These are phyloP conservation scores for Callipepla squamata DNA, from an alignment of 2,113 vertebrate genomes.

Conservation along the genomic window DNA sequence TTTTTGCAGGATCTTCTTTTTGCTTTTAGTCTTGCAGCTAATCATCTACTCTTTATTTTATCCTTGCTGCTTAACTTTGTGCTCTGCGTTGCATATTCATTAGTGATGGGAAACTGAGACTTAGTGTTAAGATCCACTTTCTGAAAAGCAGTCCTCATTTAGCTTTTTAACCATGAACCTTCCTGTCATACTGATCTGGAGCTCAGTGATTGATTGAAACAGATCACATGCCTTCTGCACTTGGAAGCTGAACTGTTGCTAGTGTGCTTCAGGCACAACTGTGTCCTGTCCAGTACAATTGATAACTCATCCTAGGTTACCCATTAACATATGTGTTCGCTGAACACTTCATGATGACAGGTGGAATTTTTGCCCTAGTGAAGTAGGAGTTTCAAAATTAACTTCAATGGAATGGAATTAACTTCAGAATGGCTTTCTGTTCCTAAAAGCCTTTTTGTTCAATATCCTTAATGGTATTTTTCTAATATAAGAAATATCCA, in stretches of 20 bases:
- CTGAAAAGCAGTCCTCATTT: neutral
- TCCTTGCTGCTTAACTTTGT: neutral
- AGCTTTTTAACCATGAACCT: neutral
- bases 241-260: neutral
- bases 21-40: neutral
- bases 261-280: neutral
- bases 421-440: neutral
- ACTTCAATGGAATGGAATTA: neutral
- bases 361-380: neutral
- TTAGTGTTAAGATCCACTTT: neutral
- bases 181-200: neutral
- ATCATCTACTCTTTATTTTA: neutral
- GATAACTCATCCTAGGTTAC: too few species aligned
- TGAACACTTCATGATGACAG: neutral
- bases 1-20: neutral
- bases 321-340: too few species aligned
- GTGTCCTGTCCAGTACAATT: neutral
- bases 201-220: neutral
- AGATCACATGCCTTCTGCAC: neutral
- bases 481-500: neutral
- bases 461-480: neutral
- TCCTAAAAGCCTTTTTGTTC: neutral
- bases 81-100: neutral
- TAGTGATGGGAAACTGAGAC: neutral
- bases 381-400: neutral